These are phyloP conservation scores for Ginglymostoma cirratum DNA, from an alignment of 2,113 vertebrate genomes.

Conservation along the genomic window DNA sequence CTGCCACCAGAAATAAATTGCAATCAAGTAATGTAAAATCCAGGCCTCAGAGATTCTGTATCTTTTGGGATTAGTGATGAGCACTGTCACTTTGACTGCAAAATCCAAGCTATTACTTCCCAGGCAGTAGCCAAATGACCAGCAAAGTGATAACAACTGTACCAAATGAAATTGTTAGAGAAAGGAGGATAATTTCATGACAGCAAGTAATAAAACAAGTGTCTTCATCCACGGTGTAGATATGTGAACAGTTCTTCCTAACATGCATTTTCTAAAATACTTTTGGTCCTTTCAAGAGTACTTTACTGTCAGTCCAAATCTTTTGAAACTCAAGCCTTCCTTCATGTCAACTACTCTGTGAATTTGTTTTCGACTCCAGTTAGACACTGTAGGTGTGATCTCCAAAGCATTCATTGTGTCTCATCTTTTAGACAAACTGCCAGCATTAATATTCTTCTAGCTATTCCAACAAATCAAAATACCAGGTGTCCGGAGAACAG, in stretches of 20 bases:
- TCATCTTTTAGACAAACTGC: conserved; percentile 20
- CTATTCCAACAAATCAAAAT: conserved; percentile 26
- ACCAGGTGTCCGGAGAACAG: conserved; percentile 5
- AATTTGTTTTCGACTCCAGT: not conserved
- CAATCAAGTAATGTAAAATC: too few species aligned
- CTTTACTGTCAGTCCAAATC: not conserved
- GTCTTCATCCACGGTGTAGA: not conserved
- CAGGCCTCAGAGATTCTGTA: too few species aligned
- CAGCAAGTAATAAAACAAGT: not conserved
- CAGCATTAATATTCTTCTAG: conserved; percentile 34
- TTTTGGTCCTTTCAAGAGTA: not conserved
- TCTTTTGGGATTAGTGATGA: too few species aligned
- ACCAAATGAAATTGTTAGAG: not conserved
- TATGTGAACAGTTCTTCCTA: not conserved
- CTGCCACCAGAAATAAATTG: too few species aligned
- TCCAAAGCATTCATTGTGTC: not conserved
- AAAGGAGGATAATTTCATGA: not conserved
- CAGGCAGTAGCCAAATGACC: not conserved
- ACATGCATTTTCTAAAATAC: not conserved
- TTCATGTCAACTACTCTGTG: not conserved
- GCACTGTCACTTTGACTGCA: too few species aligned
- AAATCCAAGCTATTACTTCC: not conserved
- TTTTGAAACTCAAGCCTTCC: not conserved
- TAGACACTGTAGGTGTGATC: not conserved
- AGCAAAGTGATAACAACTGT: not conserved